These are phyloP conservation scores for Ammodytes dubius DNA, from an alignment of 2,113 vertebrate species.

Conservation along the genomic window DNA sequence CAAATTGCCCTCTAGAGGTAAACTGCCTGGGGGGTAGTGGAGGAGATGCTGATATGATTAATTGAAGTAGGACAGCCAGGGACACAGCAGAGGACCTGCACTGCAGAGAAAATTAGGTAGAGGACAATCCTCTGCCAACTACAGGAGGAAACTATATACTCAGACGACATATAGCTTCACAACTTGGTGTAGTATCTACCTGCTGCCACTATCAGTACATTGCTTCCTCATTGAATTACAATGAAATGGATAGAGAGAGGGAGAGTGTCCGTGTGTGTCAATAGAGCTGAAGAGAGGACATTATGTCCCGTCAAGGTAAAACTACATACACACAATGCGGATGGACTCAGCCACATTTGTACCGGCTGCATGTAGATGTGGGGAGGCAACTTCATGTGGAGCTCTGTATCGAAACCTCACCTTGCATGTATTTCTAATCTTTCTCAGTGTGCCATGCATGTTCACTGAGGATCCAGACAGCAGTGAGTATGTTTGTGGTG, in stretches of 20 bases:
- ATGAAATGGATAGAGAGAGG: conserved; percentile 57
- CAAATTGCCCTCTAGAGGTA: conserved; percentile 79
- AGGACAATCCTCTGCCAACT: conserved; percentile 73
- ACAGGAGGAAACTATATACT: conserved; percentile 64
- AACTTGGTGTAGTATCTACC: conserved; percentile 57
- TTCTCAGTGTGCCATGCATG: conserved; percentile 69
- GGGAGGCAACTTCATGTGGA: conserved; percentile 51
- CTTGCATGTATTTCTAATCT: conserved; percentile 74
- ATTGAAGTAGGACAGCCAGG: conserved; percentile 82
- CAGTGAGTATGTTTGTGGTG: conserved; percentile 38
- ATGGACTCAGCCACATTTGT: conserved; percentile 75
- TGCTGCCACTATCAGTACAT: conserved; percentile 62
- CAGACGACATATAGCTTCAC: conserved; percentile 57
- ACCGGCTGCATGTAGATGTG: conserved; percentile 48
- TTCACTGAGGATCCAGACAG: conserved; percentile 61
- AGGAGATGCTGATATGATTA: conserved; percentile 80
- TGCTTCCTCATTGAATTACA: conserved; percentile 75
- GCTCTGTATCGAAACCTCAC: conserved; percentile 63
- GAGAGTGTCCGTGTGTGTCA: conserved; percentile 34
- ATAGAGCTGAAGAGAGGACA: conserved; percentile 62
- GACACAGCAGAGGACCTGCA: conserved; percentile 71
- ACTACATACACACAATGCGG: conserved; percentile 72
- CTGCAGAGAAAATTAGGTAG: conserved; percentile 72
- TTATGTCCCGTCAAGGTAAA: conserved; percentile 79
- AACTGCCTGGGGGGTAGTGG: conserved; percentile 62